These are phyloP conservation scores for Mola mola DNA, from an alignment of 2,113 vertebrate genomes.

Conservation along the genomic window DNA sequence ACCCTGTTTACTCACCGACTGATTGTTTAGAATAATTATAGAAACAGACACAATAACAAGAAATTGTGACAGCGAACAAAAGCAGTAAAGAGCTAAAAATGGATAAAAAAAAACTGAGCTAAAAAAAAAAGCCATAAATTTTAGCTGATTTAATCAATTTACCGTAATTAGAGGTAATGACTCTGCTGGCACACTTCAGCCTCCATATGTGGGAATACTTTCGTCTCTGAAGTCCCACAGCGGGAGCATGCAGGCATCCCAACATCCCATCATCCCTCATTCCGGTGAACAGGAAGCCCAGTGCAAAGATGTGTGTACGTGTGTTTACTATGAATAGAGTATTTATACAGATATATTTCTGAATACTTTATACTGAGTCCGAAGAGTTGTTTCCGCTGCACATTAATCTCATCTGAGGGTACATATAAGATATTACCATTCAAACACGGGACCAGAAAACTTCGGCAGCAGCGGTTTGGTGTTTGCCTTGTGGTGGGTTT, in stretches of 20 bases:
- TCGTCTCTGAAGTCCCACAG: background rate
- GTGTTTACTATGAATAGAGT: conserved; percentile 75
- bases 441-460: conserved; percentile 56
- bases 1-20: no score
- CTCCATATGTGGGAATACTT: background rate
- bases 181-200: conserved; percentile 26
- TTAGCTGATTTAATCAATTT: background rate
- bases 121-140: background rate
- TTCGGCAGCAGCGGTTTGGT: conserved; percentile 43
- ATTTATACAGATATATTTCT: conserved; percentile 77
- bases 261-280: conserved; percentile 33
- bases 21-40: no score
- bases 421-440: conserved; percentile 12
- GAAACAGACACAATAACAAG: no score
- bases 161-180: background rate
- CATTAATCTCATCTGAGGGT: conserved; percentile 32
- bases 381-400: conserved; percentile 44
- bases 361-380: conserved; percentile 63
- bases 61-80: no score
- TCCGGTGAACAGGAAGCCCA: conserved; percentile 50
- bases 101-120: no score
- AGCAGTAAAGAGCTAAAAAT: no score
- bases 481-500: conserved; percentile 58
- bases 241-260: background rate
- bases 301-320: conserved; percentile 61